phyloP scores from a whole-genome alignment of 1,140 invertebrate genomes.

The Microvelia longipes region DNA sequence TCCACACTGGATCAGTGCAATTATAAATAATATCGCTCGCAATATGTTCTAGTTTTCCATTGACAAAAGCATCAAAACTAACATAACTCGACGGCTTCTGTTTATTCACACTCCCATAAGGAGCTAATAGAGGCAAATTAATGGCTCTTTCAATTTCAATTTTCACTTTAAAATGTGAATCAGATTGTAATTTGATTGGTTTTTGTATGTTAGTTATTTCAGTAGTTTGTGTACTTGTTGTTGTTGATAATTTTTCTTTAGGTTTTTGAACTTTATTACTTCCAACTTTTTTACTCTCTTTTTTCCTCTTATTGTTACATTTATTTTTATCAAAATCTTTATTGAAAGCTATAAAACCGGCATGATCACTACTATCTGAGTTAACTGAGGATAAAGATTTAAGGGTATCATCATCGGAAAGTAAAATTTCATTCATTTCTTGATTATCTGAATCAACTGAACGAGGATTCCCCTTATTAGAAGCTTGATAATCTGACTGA shows the following conservation, averaged over 20 bases:
- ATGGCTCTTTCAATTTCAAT: neutral
- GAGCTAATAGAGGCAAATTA: constrained; percentile 1
- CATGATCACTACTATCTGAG: neutral
- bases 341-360: neutral
- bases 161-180: neutral
- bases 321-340: neutral
- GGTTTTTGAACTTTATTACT: neutral
- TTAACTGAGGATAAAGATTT: neutral
- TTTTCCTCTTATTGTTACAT: neutral
- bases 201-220: neutral
- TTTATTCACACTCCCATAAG: constrained; percentile 3
- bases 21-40: neutral
- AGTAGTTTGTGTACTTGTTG: neutral
- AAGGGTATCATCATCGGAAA: neutral
- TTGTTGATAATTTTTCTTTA: neutral
- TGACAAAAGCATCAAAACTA: neutral
- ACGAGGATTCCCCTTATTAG: neutral
- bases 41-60: neutral
- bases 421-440: neutral
- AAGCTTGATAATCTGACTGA: neutral
- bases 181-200: neutral
- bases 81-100: constrained; percentile 2
- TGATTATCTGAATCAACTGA: neutral
- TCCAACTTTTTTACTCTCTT: neutral
- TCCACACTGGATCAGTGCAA: constrained; percentile 6